phyloP scores from a whole-genome alignment of 2,113 vertebrate genomes.

The Sebastes schlegelii region DNA sequence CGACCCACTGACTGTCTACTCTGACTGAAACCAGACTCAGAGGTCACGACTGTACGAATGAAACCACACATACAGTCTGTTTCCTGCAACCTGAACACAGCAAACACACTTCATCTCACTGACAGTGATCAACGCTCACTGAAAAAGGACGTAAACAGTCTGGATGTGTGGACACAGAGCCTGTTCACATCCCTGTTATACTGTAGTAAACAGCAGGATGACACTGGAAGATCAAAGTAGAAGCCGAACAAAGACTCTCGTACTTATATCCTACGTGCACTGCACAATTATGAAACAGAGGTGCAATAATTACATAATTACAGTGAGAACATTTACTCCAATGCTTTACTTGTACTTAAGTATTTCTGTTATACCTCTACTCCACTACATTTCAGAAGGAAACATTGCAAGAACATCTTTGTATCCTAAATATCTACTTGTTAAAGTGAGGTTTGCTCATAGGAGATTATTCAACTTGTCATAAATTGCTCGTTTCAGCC shows the following conservation, averaged over 20 bases:
- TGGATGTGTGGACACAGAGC: background rate
- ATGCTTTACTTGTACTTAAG: background rate
- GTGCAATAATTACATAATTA: background rate
- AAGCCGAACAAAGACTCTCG: constrained; percentile 5
- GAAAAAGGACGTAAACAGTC: background rate
- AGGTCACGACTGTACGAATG: constrained; percentile 5
- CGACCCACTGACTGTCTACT: constrained; percentile 37
- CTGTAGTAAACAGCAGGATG: background rate
- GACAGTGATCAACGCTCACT: background rate
- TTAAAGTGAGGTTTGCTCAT: too few relatives aligned
- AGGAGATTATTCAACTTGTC: background rate
- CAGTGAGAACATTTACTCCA: background rate
- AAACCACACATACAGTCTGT: background rate
- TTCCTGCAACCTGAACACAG: constrained; percentile 5
- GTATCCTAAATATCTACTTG: background rate
- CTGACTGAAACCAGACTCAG: constrained; percentile 48
- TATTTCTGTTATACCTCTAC: background rate
- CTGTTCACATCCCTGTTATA: background rate
- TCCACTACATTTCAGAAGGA: background rate
- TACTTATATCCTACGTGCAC: background rate
- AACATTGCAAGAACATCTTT: background rate
- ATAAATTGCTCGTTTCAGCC: background rate
- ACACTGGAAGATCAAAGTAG: background rate
- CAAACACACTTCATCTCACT: constrained; percentile 1
- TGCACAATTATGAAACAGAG: background rate